Evolutionary conservation across 2,888 invertebrate species (phyloP).

Genomic region (Tholera decimalis): DNA sequence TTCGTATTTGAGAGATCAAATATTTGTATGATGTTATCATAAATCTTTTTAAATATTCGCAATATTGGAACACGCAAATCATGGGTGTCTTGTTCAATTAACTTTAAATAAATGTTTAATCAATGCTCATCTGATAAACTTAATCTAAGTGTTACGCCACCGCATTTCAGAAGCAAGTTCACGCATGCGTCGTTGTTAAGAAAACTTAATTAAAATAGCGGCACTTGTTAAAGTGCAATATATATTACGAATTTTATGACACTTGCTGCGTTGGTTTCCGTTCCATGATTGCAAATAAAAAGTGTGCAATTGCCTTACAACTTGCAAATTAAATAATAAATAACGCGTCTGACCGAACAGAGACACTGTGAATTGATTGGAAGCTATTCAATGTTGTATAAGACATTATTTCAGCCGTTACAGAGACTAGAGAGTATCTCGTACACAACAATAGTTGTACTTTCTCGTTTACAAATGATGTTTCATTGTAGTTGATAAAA

Average conservation of each 20-base stretch:
- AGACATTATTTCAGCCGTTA: slow-evolving; percentile 75
- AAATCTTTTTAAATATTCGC: slow-evolving; percentile 22
- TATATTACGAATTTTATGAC: slow-evolving; percentile 72
- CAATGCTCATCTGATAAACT: slow-evolving; percentile 56
- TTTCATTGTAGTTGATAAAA: slow-evolving; percentile 86
- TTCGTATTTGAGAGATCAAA: slow-evolving; percentile 17
- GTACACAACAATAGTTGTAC: slow-evolving; percentile 82
- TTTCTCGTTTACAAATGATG: slow-evolving; percentile 88
- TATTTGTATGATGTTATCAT: slow-evolving; percentile 26
- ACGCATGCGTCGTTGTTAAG: slow-evolving; percentile 67
- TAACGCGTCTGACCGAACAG: slow-evolving; percentile 72
- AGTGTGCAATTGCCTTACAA: slow-evolving; percentile 63
- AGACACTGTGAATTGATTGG: slow-evolving; percentile 75
- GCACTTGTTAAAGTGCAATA: slow-evolving; percentile 73
- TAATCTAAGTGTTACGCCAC: slow-evolving; percentile 48
- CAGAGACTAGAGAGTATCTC: slow-evolving; percentile 66
- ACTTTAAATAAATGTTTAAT: slow-evolving; percentile 58
- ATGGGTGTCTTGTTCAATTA: slow-evolving; percentile 25
- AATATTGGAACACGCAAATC: slow-evolving; percentile 10
- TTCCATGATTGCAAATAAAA: slow-evolving; percentile 67
- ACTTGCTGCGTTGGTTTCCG: slow-evolving; percentile 66
- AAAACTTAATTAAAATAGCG: slow-evolving; percentile 79
- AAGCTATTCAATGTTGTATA: slow-evolving; percentile 80
- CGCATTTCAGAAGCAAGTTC: slow-evolving; percentile 52
- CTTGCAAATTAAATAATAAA: slow-evolving; percentile 71